Evolutionary conservation across 2,888 invertebrate species (phyloP).

Genomic region (Nematopogon swammerdamellus): DNA sequence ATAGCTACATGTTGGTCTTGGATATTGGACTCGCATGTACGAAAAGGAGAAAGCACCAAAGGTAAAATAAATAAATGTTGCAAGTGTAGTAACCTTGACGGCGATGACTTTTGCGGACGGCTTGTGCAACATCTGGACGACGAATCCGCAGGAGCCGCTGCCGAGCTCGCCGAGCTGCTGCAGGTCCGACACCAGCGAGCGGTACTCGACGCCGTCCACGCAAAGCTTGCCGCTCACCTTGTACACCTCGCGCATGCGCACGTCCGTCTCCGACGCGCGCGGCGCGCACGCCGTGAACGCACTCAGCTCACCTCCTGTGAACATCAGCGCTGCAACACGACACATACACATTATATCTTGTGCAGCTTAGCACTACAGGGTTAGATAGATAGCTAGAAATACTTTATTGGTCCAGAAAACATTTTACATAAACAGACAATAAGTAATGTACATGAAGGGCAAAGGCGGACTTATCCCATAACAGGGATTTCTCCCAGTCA

Average conservation of each 20-base stretch:
- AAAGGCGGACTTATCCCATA: too few species aligned
- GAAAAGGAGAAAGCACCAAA: too few species aligned
- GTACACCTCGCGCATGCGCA: constrained; percentile 88
- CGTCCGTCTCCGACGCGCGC: constrained; percentile 69
- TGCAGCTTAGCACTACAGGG: background rate
- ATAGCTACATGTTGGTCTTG: too few species aligned
- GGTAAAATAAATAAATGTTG: too few species aligned
- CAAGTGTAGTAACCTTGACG: constrained; percentile 82
- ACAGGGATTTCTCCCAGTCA: too few species aligned
- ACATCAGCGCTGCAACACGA: constrained; percentile 26
- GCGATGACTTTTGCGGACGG: constrained; percentile 85
- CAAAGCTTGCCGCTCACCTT: constrained; percentile 88
- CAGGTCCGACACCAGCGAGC: constrained; percentile 79
- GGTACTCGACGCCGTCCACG: constrained; percentile 74
- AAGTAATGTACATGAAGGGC: too few species aligned
- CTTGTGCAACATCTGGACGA: constrained; percentile 92
- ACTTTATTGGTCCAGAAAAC: too few species aligned
- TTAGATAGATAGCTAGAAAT: too few species aligned
- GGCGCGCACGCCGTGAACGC: constrained; percentile 58
- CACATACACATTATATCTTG: constrained; percentile 1
- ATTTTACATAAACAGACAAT: too few species aligned
- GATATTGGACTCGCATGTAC: too few species aligned
- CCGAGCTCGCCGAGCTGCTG: constrained; percentile 86
- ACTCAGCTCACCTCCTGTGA: constrained; percentile 45
- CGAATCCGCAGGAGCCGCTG: constrained; percentile 96